These are phyloP conservation scores for Notocelia uddmanniana DNA, from an alignment of 2,888 invertebrate species.

Conservation along the genomic window DNA sequence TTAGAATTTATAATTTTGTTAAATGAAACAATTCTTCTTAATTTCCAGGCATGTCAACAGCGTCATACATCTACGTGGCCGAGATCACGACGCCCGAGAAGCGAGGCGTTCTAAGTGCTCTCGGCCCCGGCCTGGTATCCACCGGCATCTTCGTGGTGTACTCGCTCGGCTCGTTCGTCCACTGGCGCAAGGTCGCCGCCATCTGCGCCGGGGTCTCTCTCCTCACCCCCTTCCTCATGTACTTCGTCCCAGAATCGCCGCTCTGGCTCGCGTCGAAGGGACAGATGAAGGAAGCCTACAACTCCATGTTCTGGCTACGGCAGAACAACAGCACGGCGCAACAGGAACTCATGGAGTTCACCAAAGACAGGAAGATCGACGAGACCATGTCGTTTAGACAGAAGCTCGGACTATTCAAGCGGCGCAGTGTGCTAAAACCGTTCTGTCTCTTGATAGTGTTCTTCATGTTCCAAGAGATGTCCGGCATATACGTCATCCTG, in stretches of 20 bases:
- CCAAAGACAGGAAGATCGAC: conserved; percentile 74
- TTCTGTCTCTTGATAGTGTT: conserved; percentile 88
- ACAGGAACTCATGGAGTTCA: conserved; percentile 87
- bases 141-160: conserved; percentile 90
- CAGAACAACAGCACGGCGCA: conserved; percentile 87
- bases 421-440: conserved; percentile 88
- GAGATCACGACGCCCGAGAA: conserved; percentile 89
- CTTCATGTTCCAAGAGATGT: conserved; percentile 89
- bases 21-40: background rate
- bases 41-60: conserved; percentile 88
- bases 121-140: conserved; percentile 90
- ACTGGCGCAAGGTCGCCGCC: conserved; percentile 88
- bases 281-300: conserved; percentile 86
- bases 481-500: conserved; percentile 90
- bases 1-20: too few species aligned
- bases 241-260: conserved; percentile 89
- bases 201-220: conserved; percentile 87
- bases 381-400: conserved; percentile 73
- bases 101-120: conserved; percentile 88
- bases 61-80: conserved; percentile 89
- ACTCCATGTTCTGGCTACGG: conserved; percentile 88
- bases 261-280: conserved; percentile 88
- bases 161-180: conserved; percentile 87
- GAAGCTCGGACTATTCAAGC: conserved; percentile 76
- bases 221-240: conserved; percentile 85